Base-by-base conservation (phyloP, 2,797 vertebrate species). In the Lagodon rhomboides region DNA sequence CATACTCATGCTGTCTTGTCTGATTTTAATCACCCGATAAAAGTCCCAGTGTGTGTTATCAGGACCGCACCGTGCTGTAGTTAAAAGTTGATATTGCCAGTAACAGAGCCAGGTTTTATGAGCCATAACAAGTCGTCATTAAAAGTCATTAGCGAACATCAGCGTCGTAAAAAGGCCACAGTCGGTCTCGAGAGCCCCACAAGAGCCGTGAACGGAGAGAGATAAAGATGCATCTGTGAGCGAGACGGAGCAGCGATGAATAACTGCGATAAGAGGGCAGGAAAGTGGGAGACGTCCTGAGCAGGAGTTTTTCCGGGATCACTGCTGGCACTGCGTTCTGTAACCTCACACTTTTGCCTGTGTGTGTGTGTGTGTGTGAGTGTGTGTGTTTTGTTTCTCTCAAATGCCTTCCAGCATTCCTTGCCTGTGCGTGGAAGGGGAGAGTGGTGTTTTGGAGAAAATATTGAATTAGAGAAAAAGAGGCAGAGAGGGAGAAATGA, bases 381-480 rank as follows among this genome's bases (percentile, higher is more conserved):
- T 20, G 60, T 34, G 47, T 10, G 59, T 85, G 83, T 82, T 74
- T 85, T 68, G 74, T 77, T 84, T 81, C 82, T 78, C 71, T 79
- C 75, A 65, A 72, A 89, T 85, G 85, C 85, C 89, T 88, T 73
- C 88, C 88, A 90, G 87, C 90, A 90, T 92, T 92, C 87, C 91
- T 82, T 41, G 86, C 82, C 83, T 84, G 79, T 41, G 73, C 66
- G n/a, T 50, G 43, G 75, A 73, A 34, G 69, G 63, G 56, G 61
- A 81, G 87, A 89, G 83, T 64, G 81, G 80, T 68, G 85, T 90
- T 92, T 90, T 87, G 85, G 91, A 91, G 89, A 93, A 92, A 92
- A 92, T 92, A 93, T 90, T 91, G 89, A 91, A 93, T 92, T 92
- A 92, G 86, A 91, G 90, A 87, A 86, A 91, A 88, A 91, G 80